phyloP scores from a whole-genome alignment of 1,140 invertebrate species.

The Scaptomyza graminum region DNA sequence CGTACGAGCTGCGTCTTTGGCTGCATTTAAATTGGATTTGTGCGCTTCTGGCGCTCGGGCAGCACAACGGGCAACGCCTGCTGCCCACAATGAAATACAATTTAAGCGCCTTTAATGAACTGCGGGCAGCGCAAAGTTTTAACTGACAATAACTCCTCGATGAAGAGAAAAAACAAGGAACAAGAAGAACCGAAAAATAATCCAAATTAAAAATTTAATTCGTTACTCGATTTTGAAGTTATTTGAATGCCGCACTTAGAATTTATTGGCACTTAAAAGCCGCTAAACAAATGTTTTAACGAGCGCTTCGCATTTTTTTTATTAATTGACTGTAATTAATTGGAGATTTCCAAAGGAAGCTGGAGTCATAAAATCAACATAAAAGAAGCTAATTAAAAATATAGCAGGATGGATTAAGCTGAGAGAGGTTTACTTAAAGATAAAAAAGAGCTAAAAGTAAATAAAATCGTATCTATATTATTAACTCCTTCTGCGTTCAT shows the following conservation, averaged over 20 bases:
- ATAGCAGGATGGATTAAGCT: background rate
- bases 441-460: background rate
- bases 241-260: slow-evolving; percentile 38
- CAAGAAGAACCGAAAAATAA: slow-evolving; percentile 17
- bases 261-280: slow-evolving; percentile 59
- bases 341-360: slow-evolving; percentile 55
- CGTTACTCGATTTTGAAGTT: slow-evolving; percentile 53
- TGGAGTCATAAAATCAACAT: slow-evolving; percentile 32
- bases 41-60: slow-evolving; percentile 76
- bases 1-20: slow-evolving; percentile 38
- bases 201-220: slow-evolving; percentile 33
- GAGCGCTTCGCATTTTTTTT: slow-evolving; percentile 46
- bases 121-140: slow-evolving; percentile 20
- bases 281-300: slow-evolving; percentile 43
- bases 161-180: background rate
- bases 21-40: slow-evolving; percentile 83
- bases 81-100: slow-evolving; percentile 67
- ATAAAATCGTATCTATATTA: background rate
- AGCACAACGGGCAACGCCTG: slow-evolving; percentile 17
- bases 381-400: slow-evolving; percentile 4
- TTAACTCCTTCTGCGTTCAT: background rate
- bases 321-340: slow-evolving; percentile 72
- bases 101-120: slow-evolving; percentile 81
- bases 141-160: too few relatives aligned
- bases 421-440: background rate